phyloP scores from a whole-genome alignment of 2,888 invertebrate genomes.

The Beris morrisii region DNA sequence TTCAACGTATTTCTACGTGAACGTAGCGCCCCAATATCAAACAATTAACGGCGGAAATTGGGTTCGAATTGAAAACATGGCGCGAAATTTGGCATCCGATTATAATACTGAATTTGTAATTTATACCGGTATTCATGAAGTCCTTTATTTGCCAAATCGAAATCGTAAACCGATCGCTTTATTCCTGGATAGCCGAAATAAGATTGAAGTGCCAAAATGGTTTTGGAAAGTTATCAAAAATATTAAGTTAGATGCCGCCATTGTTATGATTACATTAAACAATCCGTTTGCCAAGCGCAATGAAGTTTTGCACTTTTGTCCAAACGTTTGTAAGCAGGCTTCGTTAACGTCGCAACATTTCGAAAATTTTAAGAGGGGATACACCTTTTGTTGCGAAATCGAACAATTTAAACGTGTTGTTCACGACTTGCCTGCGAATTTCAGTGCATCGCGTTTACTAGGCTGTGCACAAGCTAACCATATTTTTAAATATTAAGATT shows the following conservation, averaged over 20 bases:
- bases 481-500: slow-evolving; percentile 2
- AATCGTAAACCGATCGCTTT: slow-evolving; percentile 48
- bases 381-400: slow-evolving; percentile 44
- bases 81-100: slow-evolving; percentile 51
- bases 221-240: slow-evolving; percentile 58
- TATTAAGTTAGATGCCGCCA: slow-evolving; percentile 50
- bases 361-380: slow-evolving; percentile 41
- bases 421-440: slow-evolving; percentile 32
- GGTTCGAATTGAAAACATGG: slow-evolving; percentile 56
- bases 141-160: slow-evolving; percentile 53
- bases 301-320: slow-evolving; percentile 42
- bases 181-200: slow-evolving; percentile 47
- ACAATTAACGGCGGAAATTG: slow-evolving; percentile 59
- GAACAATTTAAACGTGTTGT: slow-evolving; percentile 25
- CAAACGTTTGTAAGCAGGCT: slow-evolving; percentile 42
- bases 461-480: slow-evolving; percentile 16
- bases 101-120: slow-evolving; percentile 52
- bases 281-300: slow-evolving; percentile 51
- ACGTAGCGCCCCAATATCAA: slow-evolving; percentile 60
- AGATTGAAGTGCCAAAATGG: slow-evolving; percentile 56
- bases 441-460: slow-evolving; percentile 18
- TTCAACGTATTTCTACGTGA: slow-evolving; percentile 59
- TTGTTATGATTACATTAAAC: slow-evolving; percentile 60
- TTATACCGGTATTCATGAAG: slow-evolving; percentile 56
- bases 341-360: slow-evolving; percentile 40